Evolutionary conservation across 2,113 vertebrate species (phyloP).

Genomic region (Sinosuthora webbiana): DNA sequence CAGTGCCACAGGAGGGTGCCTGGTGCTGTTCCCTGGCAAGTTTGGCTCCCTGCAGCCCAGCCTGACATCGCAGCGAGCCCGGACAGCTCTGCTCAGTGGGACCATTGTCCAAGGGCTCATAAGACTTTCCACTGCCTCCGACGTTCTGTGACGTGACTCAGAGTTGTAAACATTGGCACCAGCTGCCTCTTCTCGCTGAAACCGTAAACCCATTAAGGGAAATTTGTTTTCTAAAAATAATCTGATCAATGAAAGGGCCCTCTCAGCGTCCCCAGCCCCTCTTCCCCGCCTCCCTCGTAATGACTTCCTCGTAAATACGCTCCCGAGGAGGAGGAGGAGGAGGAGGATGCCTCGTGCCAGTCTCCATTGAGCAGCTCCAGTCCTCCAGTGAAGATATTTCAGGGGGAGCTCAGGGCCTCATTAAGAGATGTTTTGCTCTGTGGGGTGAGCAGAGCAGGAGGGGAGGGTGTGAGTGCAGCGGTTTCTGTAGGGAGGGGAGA

Average conservation of each 20-base stretch:
- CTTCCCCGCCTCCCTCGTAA: neutral
- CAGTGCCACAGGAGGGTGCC: fast-evolving
- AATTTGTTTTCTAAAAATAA: constrained; percentile 58
- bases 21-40: neutral
- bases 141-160: constrained; percentile 37
- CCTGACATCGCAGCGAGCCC: neutral
- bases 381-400: neutral
- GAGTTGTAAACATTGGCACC: constrained; percentile 53
- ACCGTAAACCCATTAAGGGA: constrained; percentile 59
- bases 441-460: neutral
- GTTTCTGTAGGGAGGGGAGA: neutral
- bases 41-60: neutral
- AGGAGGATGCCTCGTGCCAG: neutral
- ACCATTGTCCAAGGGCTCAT: constrained; percentile 24
- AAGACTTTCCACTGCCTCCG: constrained; percentile 36
- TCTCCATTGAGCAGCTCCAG: neutral
- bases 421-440: neutral
- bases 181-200: constrained; percentile 45
- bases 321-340: neutral
- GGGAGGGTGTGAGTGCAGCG: neutral
- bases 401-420: neutral
- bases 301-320: neutral
- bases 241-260: constrained; percentile 62
- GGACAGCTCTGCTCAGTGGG: neutral
- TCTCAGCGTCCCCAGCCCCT: constrained; percentile 34